phyloP scores from a whole-genome alignment of 2,797 vertebrate genomes.

The Mormyrops boulengeri region DNA sequence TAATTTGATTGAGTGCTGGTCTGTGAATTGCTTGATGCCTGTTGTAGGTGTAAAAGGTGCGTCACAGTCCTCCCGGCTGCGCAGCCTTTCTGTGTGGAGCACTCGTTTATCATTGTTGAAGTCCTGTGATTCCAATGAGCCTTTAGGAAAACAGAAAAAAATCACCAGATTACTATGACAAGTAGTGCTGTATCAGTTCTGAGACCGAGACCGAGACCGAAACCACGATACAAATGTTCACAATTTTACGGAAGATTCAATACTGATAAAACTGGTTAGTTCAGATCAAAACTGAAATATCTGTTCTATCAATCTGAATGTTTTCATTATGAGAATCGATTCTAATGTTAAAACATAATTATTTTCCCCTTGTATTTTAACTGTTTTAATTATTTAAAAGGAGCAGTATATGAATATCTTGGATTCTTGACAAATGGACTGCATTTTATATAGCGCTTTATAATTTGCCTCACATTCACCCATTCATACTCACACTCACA shows the following conservation, averaged over 20 bases:
- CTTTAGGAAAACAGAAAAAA: background rate
- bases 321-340: background rate
- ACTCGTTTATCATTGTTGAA: background rate
- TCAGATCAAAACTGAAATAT: background rate
- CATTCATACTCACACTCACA: too few relatives aligned
- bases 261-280: background rate
- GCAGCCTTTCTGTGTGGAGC: background rate
- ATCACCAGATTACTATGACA: background rate
- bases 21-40: background rate
- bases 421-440: background rate
- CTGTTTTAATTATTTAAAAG: background rate
- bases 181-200: background rate
- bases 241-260: background rate
- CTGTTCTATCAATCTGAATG: background rate
- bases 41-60: background rate
- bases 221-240: background rate
- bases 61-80: background rate
- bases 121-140: background rate
- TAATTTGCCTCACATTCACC: too few relatives aligned
- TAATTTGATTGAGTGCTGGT: background rate
- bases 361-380: background rate
- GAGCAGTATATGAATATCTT: background rate
- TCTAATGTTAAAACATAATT: background rate
- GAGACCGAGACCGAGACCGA: background rate
- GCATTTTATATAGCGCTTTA: too few relatives aligned